Conservation (phyloP, 2,113 vertebrate species). For the Pluvialis apricaria region DNA sequence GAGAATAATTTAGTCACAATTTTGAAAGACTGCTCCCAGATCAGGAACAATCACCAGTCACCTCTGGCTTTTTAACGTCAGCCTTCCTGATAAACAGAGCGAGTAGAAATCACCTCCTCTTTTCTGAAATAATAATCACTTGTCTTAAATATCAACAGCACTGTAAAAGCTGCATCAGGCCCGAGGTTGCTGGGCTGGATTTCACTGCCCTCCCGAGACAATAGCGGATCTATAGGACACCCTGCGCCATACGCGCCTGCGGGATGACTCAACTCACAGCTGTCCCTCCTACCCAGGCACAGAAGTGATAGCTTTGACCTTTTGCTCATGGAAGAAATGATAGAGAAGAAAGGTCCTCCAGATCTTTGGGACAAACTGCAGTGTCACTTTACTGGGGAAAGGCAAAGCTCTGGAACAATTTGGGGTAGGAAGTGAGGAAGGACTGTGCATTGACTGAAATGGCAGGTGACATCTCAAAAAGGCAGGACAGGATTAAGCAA, state of each 20-base stretch:
- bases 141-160: background rate
- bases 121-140: constrained; percentile 35
- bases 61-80: background rate
- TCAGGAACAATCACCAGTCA: background rate
- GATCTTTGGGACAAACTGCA: background rate
- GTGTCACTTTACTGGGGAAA: constrained; percentile 6
- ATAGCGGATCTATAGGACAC: background rate
- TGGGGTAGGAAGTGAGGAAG: constrained; percentile 17
- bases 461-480: constrained; percentile 31
- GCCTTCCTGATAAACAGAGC: background rate
- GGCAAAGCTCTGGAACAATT: background rate
- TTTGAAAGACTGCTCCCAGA: background rate
- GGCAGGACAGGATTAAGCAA: constrained; percentile 13
- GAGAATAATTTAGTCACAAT: background rate
- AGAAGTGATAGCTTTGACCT: constrained; percentile 41
- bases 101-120: background rate
- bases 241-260: background rate
- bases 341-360: background rate
- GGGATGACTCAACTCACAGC: constrained; percentile 2
- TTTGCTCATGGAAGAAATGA: constrained; percentile 53
- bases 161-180: background rate
- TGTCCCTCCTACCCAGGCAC: constrained; percentile 4
- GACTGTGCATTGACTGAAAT: background rate
- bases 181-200: background rate
- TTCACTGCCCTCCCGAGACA: background rate